Conservation (phyloP, 2,797 vertebrate genomes). For the Amblyraja radiata region DNA sequence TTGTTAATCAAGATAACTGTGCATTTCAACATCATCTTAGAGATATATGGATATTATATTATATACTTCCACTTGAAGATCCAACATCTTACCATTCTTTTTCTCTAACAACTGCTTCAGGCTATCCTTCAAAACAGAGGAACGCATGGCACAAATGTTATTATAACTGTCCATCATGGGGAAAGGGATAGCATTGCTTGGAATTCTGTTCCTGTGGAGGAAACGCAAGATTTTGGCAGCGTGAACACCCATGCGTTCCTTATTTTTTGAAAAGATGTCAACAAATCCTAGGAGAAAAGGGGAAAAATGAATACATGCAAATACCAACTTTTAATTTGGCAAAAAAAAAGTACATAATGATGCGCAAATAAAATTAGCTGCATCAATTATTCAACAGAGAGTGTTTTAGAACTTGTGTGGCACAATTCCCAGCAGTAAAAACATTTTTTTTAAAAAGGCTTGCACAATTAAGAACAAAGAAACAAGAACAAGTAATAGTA, state of each 20-base stretch:
- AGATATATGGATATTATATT: background rate
- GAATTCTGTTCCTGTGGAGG: slow-evolving; percentile 86
- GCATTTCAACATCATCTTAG: background rate
- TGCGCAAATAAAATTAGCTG: background rate
- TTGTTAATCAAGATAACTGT: background rate
- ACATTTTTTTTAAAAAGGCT: background rate
- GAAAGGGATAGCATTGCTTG: slow-evolving; percentile 80
- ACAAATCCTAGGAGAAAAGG: slow-evolving; percentile 71
- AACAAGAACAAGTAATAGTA: too few species aligned
- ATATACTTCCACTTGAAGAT: background rate
- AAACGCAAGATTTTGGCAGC: slow-evolving; percentile 86
- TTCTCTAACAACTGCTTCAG: slow-evolving; percentile 83
- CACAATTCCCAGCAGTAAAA: background rate
- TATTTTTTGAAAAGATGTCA: slow-evolving; percentile 92
- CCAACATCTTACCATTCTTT: slow-evolving; percentile 69
- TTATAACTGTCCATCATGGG: slow-evolving; percentile 87
- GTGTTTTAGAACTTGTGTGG: background rate
- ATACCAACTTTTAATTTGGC: background rate
- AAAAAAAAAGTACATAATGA: background rate
- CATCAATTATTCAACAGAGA: background rate
- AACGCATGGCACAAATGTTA: slow-evolving; percentile 87
- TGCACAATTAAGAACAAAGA: too few species aligned
- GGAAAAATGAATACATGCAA: background rate
- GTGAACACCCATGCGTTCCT: slow-evolving; percentile 76
- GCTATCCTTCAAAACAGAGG: slow-evolving; percentile 81